Conservation (phyloP, 1,140 invertebrate species). For the Sycophila sp. region DNA sequence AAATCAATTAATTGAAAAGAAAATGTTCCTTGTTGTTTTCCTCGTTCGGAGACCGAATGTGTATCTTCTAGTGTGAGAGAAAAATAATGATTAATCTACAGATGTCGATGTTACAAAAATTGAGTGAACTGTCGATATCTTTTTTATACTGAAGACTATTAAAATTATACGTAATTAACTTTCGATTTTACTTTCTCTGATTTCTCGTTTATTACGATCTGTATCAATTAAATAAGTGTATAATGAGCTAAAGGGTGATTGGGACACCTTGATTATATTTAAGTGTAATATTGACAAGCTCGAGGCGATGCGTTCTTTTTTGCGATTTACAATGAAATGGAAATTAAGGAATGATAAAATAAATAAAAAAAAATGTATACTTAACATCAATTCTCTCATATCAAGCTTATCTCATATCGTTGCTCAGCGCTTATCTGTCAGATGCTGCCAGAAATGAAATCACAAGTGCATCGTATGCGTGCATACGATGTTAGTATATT, state of each 20-base stretch:
- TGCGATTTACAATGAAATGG: slow-evolving; percentile 45
- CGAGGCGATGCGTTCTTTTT: slow-evolving; percentile 24
- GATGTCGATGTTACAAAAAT: slow-evolving; percentile 21
- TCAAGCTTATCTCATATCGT: slow-evolving; percentile 57
- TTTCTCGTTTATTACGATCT: slow-evolving; percentile 16
- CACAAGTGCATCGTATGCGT: slow-evolving; percentile 50
- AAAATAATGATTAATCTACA: not conserved
- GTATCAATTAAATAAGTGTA: slow-evolving; percentile 26
- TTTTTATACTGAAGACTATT: slow-evolving; percentile 34
- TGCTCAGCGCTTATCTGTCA: slow-evolving; percentile 46
- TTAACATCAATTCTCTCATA: slow-evolving; percentile 44
- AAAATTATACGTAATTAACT: slow-evolving; percentile 12
- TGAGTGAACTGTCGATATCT: slow-evolving; percentile 22
- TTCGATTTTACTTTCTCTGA: slow-evolving; percentile 11
- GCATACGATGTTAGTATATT: slow-evolving; percentile 48
- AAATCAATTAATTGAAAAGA: no score
- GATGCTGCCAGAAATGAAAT: slow-evolving; percentile 44
- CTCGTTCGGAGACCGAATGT: not conserved
- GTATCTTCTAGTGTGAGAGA: no score
- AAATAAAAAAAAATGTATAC: slow-evolving; percentile 23
- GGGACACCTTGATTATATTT: slow-evolving; percentile 26
- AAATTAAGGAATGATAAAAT: not conserved
- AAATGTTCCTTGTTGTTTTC: slow-evolving; percentile 22
- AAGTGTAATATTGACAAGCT: slow-evolving; percentile 24
- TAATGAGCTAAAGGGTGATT: slow-evolving; percentile 23